These are phyloP conservation scores for Chloroclystis v-ata DNA, from an alignment of 2,888 invertebrate genomes.

Conservation along the genomic window DNA sequence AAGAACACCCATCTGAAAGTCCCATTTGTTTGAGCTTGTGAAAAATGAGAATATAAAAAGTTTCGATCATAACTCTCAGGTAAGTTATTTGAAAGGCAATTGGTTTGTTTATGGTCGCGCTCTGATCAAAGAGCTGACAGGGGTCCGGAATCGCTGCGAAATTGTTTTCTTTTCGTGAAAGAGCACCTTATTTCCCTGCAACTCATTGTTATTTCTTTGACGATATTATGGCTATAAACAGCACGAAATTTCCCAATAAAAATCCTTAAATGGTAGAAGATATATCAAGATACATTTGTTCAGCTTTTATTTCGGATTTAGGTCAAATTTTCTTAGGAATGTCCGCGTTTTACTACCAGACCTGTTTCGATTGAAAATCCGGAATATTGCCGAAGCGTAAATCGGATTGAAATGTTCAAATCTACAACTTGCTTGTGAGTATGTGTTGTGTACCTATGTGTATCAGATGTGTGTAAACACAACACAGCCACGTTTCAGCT, in stretches of 20 bases:
- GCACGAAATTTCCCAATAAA: neutral
- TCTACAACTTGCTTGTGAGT: too few species aligned
- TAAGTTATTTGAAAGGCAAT: slow-evolving; percentile 1
- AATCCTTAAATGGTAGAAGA: slow-evolving; percentile 3
- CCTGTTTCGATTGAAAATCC: slow-evolving; percentile 16
- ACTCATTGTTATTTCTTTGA: neutral
- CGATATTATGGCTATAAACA: neutral
- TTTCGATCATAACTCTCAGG: neutral
- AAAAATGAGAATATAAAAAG: neutral
- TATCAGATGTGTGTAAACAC: too few species aligned
- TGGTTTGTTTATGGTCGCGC: slow-evolving; percentile 4
- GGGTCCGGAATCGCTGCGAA: neutral
- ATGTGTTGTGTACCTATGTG: too few species aligned
- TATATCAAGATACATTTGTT: neutral
- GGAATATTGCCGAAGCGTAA: slow-evolving; percentile 8
- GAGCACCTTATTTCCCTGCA: neutral
- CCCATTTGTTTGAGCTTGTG: too few species aligned
- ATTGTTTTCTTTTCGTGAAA: slow-evolving; percentile 2
- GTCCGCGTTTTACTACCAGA: slow-evolving; percentile 3
- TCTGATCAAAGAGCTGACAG: slow-evolving; percentile 2
- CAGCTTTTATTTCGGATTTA: slow-evolving; percentile 6
- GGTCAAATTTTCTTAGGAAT: slow-evolving; percentile 14
- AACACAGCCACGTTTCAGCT: neutral
- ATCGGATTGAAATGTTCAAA: slow-evolving; percentile 17
- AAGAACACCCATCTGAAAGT: too few species aligned